phyloP scores from a whole-genome alignment of 2,797 vertebrate species.

The Pelodytes ibericus region DNA sequence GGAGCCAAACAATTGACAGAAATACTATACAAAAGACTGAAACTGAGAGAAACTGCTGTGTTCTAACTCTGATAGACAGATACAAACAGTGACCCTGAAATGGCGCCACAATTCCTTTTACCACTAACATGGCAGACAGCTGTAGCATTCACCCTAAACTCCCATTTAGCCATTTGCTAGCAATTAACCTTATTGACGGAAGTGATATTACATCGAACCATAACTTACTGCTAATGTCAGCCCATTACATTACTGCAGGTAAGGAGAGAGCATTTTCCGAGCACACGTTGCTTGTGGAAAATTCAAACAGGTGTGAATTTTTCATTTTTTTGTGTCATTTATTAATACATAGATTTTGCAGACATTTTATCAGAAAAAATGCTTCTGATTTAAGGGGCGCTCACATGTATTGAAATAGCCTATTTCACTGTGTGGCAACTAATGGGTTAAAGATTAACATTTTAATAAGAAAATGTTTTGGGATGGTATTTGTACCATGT shows the following conservation, averaged over 20 bases:
- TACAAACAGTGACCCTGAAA: slow-evolving; percentile 82
- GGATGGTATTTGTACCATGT: too few relatives aligned
- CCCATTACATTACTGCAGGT: slow-evolving; percentile 74
- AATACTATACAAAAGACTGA: slow-evolving; percentile 82
- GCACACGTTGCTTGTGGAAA: slow-evolving; percentile 25
- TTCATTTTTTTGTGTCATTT: too few relatives aligned
- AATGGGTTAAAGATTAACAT: too few relatives aligned
- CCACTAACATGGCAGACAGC: slow-evolving; percentile 71
- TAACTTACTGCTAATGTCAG: slow-evolving; percentile 67
- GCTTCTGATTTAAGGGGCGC: too few relatives aligned
- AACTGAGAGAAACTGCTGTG: slow-evolving; percentile 75
- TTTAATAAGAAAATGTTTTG: too few relatives aligned
- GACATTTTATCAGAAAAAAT: too few relatives aligned
- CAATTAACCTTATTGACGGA: slow-evolving; percentile 83
- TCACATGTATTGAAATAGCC: too few relatives aligned
- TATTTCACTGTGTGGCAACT: too few relatives aligned
- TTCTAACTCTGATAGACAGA: slow-evolving; percentile 78
- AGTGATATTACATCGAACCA: slow-evolving; percentile 60
- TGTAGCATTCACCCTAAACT: slow-evolving; percentile 72
- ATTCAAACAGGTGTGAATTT: slow-evolving; percentile 49
- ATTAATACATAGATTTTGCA: too few relatives aligned
- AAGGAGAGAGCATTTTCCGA: slow-evolving; percentile 58
- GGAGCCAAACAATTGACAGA: slow-evolving; percentile 82
- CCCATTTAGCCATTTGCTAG: slow-evolving; percentile 75
- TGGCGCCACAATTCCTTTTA: slow-evolving; percentile 78